phyloP scores from a whole-genome alignment of 2,113 vertebrate species.

The Megaptera novaeangliae region DNA sequence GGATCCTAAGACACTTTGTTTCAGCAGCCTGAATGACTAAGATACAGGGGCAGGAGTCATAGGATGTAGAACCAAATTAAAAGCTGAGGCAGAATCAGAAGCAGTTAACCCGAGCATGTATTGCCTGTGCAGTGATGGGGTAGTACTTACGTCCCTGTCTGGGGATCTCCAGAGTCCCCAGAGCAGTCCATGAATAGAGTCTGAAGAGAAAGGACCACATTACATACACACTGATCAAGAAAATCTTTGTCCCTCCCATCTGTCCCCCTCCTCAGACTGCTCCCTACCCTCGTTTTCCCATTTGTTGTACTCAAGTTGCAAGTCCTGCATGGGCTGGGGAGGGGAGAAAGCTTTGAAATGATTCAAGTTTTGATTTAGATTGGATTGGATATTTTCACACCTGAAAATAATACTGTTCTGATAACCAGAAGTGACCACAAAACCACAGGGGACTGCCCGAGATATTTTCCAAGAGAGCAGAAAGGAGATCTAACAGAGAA shows the following conservation, averaged over 20 bases:
- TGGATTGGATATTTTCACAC: constrained; percentile 15
- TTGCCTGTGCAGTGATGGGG: background rate
- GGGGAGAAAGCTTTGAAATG: background rate
- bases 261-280: background rate
- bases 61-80: background rate
- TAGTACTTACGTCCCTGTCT: background rate
- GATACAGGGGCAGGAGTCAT: background rate
- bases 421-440: background rate
- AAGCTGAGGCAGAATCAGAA: background rate
- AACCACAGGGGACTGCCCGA: background rate
- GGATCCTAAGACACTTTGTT: background rate
- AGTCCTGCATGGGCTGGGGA: background rate
- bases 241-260: background rate
- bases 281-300: background rate
- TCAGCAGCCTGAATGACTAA: background rate
- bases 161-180: background rate
- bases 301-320: background rate
- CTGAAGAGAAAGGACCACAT: background rate
- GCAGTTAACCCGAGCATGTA: background rate
- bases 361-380: constrained; percentile 15
- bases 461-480: background rate
- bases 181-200: background rate
- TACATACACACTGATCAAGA: background rate
- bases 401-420: constrained; percentile 27
- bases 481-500: background rate